Evolutionary conservation across 1,140 invertebrate species (phyloP).

Genomic region (Lanistes nyassanus): DNA sequence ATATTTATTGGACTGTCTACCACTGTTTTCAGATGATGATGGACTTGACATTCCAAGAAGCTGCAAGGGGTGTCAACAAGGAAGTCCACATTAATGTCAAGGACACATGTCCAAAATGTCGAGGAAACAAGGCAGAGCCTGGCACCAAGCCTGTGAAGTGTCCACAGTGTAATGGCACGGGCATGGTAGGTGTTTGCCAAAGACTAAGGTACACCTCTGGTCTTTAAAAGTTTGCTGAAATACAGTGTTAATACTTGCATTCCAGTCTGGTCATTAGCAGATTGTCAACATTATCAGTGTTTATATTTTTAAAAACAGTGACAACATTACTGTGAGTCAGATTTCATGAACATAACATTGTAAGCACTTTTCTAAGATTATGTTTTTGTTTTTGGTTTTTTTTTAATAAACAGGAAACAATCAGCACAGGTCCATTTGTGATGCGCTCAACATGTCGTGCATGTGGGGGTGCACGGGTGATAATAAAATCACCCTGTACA

Average conservation of each 20-base stretch:
- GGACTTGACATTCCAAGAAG: conserved; percentile 94
- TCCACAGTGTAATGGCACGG: conserved; percentile 95
- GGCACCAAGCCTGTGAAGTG: conserved; percentile 90
- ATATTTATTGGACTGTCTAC: too few relatives aligned
- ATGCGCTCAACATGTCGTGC: conserved; percentile 95
- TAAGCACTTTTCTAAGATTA: too few relatives aligned
- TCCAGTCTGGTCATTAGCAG: too few relatives aligned
- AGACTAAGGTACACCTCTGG: too few relatives aligned
- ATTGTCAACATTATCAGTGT: too few relatives aligned
- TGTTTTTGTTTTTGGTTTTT: too few relatives aligned
- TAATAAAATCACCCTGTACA: conserved; percentile 90
- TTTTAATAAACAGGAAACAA: conserved; percentile 69
- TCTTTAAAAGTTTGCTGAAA: too few relatives aligned
- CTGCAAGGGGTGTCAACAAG: conserved; percentile 94
- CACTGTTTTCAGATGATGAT: conserved; percentile 77
- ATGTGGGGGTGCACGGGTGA: conserved; percentile 84
- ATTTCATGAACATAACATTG: too few relatives aligned
- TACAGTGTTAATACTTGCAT: too few relatives aligned
- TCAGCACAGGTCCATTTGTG: conserved; percentile 85
- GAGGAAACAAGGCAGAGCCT: conserved; percentile 83
- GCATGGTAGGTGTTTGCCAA: conserved; percentile 76
- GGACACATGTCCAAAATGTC: conserved; percentile 91
- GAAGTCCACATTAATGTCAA: conserved; percentile 91
- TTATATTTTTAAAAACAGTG: too few relatives aligned
- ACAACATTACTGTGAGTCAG: too few relatives aligned